Evolutionary conservation across 2,888 invertebrate genomes (phyloP).

Genomic region (Cantharis rufa): DNA sequence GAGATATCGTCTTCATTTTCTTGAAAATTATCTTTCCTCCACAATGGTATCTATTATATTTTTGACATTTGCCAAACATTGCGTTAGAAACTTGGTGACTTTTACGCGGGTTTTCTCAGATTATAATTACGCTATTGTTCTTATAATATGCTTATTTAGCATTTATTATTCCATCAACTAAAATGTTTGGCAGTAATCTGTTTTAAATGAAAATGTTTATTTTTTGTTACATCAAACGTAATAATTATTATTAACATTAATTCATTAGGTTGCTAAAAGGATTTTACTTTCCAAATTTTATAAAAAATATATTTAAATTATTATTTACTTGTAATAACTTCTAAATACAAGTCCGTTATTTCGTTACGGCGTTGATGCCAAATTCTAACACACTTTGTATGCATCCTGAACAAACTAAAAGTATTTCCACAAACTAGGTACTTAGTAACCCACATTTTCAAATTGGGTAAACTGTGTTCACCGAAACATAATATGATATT

Average conservation of each 20-base stretch:
- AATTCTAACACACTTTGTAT: constrained; percentile 28
- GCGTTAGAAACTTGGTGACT: not conserved
- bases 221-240: not conserved
- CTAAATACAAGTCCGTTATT: constrained; percentile 14
- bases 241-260: not conserved
- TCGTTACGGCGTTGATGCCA: constrained; percentile 25
- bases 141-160: not conserved
- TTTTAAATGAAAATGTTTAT: not conserved
- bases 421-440: constrained; percentile 15
- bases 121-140: not conserved
- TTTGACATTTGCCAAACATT: not conserved
- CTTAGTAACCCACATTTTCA: constrained; percentile 11
- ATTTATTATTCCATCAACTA: not conserved
- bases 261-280: not conserved
- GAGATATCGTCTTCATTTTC: not conserved
- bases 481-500: constrained; percentile 9
- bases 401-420: constrained; percentile 28
- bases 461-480: constrained; percentile 21
- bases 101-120: not conserved
- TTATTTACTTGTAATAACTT: not conserved
- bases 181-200: not conserved
- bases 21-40: not conserved
- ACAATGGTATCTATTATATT: not conserved
- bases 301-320: not conserved
- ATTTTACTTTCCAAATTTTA: not conserved